Conservation (phyloP, 2,888 invertebrate species). For the Trachelus troglodyta region DNA sequence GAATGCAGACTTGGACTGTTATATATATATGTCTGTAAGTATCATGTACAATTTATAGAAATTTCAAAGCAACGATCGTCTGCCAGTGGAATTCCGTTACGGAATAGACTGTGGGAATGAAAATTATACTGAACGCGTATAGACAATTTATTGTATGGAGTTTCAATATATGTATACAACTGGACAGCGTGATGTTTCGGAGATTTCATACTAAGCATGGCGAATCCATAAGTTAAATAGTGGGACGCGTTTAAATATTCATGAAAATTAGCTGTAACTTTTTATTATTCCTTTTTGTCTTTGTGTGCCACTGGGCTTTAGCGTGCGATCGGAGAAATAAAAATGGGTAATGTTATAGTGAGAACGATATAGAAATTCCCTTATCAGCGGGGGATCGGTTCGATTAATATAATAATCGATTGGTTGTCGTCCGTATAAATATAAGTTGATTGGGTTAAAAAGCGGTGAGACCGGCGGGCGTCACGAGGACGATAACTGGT, state of each 20-base stretch:
- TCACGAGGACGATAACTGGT: slow-evolving; percentile 16
- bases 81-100: neutral
- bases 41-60: neutral
- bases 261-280: neutral
- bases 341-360: neutral
- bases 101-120: neutral
- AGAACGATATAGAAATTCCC: neutral
- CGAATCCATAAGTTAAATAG: neutral
- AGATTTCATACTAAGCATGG: neutral
- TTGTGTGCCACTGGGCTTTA: neutral
- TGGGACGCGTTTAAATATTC: neutral
- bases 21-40: too few relatives aligned
- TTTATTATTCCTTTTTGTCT: neutral
- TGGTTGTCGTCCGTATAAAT: neutral
- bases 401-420: neutral
- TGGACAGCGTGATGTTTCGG: neutral
- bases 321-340: neutral
- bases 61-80: neutral
- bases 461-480: slow-evolving; percentile 6
- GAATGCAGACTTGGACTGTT: neutral
- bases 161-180: neutral
- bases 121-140: neutral
- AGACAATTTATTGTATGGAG: neutral
- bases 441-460: neutral
- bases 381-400: neutral